phyloP scores from a whole-genome alignment of 2,888 invertebrate genomes.

The Bimastos eiseni region DNA sequence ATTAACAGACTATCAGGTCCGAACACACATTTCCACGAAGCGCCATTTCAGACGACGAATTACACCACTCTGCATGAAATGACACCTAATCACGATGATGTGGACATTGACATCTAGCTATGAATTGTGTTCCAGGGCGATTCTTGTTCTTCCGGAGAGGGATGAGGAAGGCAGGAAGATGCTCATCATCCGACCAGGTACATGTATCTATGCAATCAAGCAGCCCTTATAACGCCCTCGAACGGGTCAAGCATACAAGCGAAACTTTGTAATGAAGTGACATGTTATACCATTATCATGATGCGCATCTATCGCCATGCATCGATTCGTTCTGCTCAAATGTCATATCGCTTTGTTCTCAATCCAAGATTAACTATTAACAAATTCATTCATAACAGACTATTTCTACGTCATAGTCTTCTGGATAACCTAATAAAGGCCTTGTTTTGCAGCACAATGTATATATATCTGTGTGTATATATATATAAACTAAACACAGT shows the following conservation, averaged over 20 bases:
- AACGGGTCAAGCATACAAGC: neutral
- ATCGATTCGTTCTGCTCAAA: too few species aligned
- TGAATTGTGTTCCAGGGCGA: neutral
- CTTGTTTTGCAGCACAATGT: too few species aligned
- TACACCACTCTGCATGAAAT: neutral
- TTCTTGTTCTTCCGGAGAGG: slow-evolving; percentile 26
- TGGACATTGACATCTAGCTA: neutral
- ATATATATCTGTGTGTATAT: too few species aligned
- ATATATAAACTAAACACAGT: too few species aligned
- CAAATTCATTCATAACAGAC: too few species aligned
- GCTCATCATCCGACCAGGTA: slow-evolving; percentile 35
- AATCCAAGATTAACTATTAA: too few species aligned
- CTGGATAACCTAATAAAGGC: too few species aligned
- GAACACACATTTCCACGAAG: too few species aligned
- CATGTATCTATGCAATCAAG: neutral
- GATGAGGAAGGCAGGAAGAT: slow-evolving; percentile 33
- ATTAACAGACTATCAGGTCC: neutral
- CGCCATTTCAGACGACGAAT: neutral
- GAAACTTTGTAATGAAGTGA: neutral
- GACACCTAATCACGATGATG: neutral
- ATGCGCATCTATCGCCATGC: too few species aligned
- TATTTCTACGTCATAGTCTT: too few species aligned
- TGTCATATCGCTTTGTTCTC: too few species aligned
- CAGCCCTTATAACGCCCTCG: neutral
- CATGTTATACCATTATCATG: too few species aligned